A percentile compares a stretch with the other conserved stretches of the same genome.
These are phyloP conservation scores for Accipiter virgatus DNA, from an alignment of 2,113 vertebrate genomes.

Conservation along the genomic window DNA sequence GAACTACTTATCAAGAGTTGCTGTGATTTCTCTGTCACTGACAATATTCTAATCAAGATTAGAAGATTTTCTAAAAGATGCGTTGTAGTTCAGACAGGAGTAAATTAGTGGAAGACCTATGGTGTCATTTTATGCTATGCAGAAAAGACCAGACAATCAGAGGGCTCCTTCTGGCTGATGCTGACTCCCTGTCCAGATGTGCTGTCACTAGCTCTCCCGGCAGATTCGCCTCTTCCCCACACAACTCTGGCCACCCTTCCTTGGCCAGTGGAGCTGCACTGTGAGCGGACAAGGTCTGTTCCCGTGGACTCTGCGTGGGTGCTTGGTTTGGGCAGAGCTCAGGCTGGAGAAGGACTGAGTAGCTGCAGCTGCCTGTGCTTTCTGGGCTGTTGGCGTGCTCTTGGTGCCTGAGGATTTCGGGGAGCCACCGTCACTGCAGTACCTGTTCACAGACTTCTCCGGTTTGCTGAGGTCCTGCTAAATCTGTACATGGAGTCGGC, in stretches of 20 bases:
- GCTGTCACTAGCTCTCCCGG: not conserved
- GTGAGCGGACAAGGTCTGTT: fast-evolving
- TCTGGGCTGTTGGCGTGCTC: fast-evolving
- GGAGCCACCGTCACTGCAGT: fast-evolving
- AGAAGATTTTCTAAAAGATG: not conserved
- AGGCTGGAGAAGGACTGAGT: fast-evolving
- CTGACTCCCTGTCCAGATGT: not conserved
- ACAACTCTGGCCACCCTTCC: fast-evolving
- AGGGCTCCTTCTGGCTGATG: not conserved
- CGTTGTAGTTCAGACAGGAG: not conserved
- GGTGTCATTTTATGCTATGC: not conserved
- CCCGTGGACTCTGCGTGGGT: fast-evolving
- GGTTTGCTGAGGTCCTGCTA: not conserved
- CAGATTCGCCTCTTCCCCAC: fast-evolving
- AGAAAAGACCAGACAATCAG: not conserved
- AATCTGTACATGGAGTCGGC: fast-evolving
- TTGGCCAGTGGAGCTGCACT: fast-evolving
- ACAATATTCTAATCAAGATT: not conserved
- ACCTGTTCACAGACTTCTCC: fast-evolving
- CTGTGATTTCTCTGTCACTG: not conserved
- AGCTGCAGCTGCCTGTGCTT: fast-evolving
- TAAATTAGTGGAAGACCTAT: not conserved
- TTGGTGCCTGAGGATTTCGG: fast-evolving
- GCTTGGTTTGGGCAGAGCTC: not conserved
- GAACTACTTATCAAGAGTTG: not conserved